Evolutionary conservation across 2,888 invertebrate genomes (phyloP).

Genomic region (Chouioia cunea): DNA sequence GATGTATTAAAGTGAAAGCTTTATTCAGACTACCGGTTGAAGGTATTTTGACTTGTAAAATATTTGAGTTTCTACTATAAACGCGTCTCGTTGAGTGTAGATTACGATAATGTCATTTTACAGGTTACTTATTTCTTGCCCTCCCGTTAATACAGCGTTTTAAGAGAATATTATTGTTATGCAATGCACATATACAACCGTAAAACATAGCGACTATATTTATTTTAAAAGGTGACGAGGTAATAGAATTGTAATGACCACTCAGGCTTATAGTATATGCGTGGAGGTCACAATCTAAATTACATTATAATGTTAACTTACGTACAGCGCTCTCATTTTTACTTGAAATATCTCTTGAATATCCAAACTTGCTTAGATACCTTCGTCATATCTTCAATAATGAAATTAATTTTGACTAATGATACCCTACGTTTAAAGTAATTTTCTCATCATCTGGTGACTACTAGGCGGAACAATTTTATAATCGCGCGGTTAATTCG

Average conservation of each 20-base stretch:
- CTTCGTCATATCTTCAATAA: constrained; percentile 1
- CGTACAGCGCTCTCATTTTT: constrained; percentile 2
- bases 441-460: no score
- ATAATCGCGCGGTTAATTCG: no score
- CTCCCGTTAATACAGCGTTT: background rate
- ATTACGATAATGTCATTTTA: no score
- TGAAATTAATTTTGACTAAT: background rate
- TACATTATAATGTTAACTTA: constrained; percentile 39
- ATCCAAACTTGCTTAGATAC: no score
- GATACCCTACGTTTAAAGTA: no score
- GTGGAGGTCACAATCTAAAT: constrained; percentile 43
- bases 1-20: constrained; percentile 37
- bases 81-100: no score
- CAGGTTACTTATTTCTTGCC: background rate
- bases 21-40: constrained; percentile 14
- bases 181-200: background rate
- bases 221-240: constrained; percentile 14
- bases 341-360: background rate
- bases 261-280: constrained; percentile 27
- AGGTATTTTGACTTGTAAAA: constrained; percentile 1
- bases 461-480: no score
- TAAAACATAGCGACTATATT: background rate
- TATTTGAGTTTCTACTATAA: background rate
- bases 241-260: constrained; percentile 43
- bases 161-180: background rate